phyloP scores from a whole-genome alignment of 2,888 invertebrate genomes.

The Xestia rhomboidea region DNA sequence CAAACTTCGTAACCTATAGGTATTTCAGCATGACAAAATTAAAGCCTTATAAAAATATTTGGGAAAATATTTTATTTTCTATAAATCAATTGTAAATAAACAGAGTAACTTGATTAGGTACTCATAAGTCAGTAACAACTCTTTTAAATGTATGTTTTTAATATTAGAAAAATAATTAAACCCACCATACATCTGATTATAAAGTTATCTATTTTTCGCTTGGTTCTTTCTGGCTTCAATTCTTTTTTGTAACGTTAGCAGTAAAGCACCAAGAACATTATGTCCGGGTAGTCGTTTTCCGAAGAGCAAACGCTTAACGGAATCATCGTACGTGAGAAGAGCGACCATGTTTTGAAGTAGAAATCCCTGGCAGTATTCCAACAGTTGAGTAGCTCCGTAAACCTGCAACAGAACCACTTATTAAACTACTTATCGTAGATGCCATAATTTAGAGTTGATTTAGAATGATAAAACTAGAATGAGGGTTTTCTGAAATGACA shows the following conservation, averaged over 20 bases:
- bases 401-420: constrained; percentile 89
- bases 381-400: constrained; percentile 95
- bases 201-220: constrained; percentile 84
- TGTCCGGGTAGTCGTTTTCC: constrained; percentile 97
- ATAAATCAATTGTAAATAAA: constrained; percentile 41
- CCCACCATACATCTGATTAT: constrained; percentile 7
- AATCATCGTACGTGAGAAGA: constrained; percentile 97
- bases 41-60: constrained; percentile 65
- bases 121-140: constrained; percentile 39
- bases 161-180: constrained; percentile 41
- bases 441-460: background rate
- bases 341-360: constrained; percentile 98
- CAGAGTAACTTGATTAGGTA: constrained; percentile 30
- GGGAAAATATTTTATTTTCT: constrained; percentile 60
- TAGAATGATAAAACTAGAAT: background rate
- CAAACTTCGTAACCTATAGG: constrained; percentile 57
- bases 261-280: constrained; percentile 95
- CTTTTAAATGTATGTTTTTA: constrained; percentile 25
- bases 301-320: constrained; percentile 96
- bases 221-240: constrained; percentile 92
- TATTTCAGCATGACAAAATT: constrained; percentile 63
- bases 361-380: constrained; percentile 97
- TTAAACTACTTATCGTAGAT: background rate
- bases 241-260: constrained; percentile 95
- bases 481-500: no score